Base-by-base conservation (phyloP, 2,113 vertebrate genomes). In the Scophthalmus maximus region DNA sequence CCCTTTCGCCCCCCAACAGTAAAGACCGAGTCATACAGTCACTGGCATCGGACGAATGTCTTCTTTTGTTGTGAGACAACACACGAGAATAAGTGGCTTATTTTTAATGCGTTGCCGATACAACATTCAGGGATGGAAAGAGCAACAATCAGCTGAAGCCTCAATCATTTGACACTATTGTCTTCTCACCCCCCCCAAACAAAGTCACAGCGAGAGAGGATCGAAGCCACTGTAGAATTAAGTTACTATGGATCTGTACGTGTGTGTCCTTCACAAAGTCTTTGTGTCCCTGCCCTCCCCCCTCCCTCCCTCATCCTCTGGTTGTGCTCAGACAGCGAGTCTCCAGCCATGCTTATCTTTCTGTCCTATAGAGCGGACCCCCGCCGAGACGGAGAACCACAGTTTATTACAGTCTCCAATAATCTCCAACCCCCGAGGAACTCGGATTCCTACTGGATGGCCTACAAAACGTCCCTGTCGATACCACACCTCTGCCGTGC, bases 391-490 rank as follows among this genome's bases (percentile, higher is more conserved):
- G 29, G 55, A 73, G 76, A 88, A 76, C 29, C 79, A 81, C 73
- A 87, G 88, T 90, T 91, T 88, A 91, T 90, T 88, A 84, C 87
- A 85, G 82, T 80, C 76, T 80, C 58, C 79, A 83, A 87, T 88
- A 84, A 91, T 86, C 79, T 72, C 76, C 70, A 77, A 68, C 77
- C 85, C 82, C 87, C 0, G 18, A 81, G 81, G 85, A 89, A 68
- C 66, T 68, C 53, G 1, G 46, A 76, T 71, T 82, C 70, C 29
- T 49, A 68, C 72, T 53, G 47, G 71, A 68, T 53, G 66, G 61
- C 56, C 64, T 62, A 58, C 72, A 79, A 85, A 58, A 55, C 7
- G 27, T 70, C 47, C 42, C 27, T 60, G 50, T 60, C 4, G 2
- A 50, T 46, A 63, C 25, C 17, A 80, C 49, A 71, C 27, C 61